These are phyloP conservation scores for Eulemur mongoz DNA, from an alignment of 2,797 vertebrate genomes.

Conservation along the genomic window DNA sequence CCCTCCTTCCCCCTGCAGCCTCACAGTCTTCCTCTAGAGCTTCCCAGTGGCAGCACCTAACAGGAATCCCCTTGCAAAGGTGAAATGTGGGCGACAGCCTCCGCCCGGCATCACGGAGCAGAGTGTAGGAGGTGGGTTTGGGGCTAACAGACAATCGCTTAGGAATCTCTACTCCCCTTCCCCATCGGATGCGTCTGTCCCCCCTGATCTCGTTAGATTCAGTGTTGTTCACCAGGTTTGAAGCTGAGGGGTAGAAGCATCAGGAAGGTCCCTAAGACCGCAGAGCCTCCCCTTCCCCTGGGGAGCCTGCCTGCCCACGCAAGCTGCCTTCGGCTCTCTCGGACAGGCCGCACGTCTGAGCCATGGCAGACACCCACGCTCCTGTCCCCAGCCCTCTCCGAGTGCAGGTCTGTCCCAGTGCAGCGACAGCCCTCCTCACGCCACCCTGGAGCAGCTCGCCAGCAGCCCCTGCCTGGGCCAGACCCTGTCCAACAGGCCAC, in stretches of 20 bases:
- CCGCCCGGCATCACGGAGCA: too few species aligned
- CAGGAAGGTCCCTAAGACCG: not conserved
- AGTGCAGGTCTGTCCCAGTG: not conserved
- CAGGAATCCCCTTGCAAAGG: not conserved
- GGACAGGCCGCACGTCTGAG: too few species aligned
- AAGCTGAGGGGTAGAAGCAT: not conserved
- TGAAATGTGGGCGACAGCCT: not conserved
- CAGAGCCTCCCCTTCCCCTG: not conserved
- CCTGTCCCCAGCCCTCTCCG: not conserved
- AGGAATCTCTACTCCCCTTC: not conserved
- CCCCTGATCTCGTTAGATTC: not conserved
- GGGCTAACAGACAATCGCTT: too few species aligned
- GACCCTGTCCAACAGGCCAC: not conserved
- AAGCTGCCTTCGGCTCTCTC: not conserved
- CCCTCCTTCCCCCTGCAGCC: not conserved
- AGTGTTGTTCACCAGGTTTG: not conserved
- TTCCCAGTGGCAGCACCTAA: not conserved
- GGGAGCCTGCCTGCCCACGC: not conserved
- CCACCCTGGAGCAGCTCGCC: not conserved
- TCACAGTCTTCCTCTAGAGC: not conserved
- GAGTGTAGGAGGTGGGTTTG: not conserved
- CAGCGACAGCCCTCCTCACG: not conserved
- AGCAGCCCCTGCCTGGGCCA: not conserved
- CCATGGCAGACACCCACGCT: not conserved
- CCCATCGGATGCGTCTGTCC: not conserved